Base-by-base conservation (phyloP, 2,888 invertebrate genomes). In the Saturnia japonica region DNA sequence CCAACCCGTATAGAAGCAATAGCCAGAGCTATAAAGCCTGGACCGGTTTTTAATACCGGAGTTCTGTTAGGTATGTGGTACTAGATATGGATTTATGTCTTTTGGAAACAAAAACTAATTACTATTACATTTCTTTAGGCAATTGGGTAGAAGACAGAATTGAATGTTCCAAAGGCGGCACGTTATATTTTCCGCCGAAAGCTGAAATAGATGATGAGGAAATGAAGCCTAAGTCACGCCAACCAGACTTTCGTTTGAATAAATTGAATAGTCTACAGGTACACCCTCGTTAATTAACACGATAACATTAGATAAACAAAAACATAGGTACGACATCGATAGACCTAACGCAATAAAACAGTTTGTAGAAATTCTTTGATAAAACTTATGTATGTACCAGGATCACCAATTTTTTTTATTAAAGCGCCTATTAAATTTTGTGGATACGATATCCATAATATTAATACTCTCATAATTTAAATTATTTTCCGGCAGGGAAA, bases 101-200 rank as follows among this genome's bases (percentile, higher is more conserved):
- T 28, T n/a, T 40, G 12, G 25, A 54, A 34, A 11, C 4, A 19
- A 3, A 19, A 8, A 40, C 45, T 67, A 4, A 73, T 72, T 62
- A 57, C 68, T 68, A 67, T 70, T 40, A 66, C 40, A 71, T 72
- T 72, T 64, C 66, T 75, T 60, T 74, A 94, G 94, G 88, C 7
- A 93, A 93, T 75, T 94, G 94, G 93, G 91, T 94, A 4, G 93
- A 93, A 82, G 90, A 92, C 60, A 84, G 89, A 72, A 89, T 83
- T 22, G 91, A 92, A 82, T 93, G 92, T 74, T 85, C 89, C 1
- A 87, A 85, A 77, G 73, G 71, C 11, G 91, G 90, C 1, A 88
- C 88, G 0, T 75, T 89, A 0, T 91, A 91, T 76, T 89, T 90
- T 71, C 89, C 92, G 60, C 89, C 90, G 1, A 86, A 88, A 80